Conservation (phyloP, 30 jellyfish, hydroid and myxozoan species). For the Aurelia sp. region DNA sequence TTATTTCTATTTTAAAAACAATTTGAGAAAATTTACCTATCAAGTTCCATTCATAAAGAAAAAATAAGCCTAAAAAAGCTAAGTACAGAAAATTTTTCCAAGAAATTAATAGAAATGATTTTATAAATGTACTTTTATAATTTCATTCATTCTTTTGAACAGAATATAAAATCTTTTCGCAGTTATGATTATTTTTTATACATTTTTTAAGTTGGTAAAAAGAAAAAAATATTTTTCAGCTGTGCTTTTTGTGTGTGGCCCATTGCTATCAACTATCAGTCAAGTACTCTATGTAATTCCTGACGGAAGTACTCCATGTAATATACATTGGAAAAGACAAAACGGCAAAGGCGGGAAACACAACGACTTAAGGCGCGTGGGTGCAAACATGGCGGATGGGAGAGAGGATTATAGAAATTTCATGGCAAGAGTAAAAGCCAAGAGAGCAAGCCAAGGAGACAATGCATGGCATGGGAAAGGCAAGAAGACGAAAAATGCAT, state of each 20-base stretch:
- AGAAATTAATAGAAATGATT: background rate
- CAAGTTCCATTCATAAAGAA: too few relatives aligned
- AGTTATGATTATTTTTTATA: too few relatives aligned
- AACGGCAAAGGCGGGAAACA: background rate
- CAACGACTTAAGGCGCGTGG: background rate
- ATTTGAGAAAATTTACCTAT: too few relatives aligned
- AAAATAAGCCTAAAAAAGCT: background rate
- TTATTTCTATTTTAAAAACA: background rate
- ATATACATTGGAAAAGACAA: background rate
- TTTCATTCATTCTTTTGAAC: background rate
- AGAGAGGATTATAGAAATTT: background rate
- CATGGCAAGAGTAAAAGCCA: conserved; percentile 13
- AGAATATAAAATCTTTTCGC: background rate
- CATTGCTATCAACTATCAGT: too few relatives aligned
- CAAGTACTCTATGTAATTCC: background rate
- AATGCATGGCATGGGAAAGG: background rate
- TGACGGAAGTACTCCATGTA: background rate
- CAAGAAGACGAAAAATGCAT: background rate
- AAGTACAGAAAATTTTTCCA: background rate
- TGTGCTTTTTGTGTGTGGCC: too few relatives aligned
- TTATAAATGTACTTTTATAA: background rate
- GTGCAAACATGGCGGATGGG: background rate
- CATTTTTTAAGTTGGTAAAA: background rate
- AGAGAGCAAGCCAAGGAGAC: background rate
- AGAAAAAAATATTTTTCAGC: background rate